Conservation (phyloP, 2,113 vertebrate genomes). For the Eudyptes chrysolophus region DNA sequence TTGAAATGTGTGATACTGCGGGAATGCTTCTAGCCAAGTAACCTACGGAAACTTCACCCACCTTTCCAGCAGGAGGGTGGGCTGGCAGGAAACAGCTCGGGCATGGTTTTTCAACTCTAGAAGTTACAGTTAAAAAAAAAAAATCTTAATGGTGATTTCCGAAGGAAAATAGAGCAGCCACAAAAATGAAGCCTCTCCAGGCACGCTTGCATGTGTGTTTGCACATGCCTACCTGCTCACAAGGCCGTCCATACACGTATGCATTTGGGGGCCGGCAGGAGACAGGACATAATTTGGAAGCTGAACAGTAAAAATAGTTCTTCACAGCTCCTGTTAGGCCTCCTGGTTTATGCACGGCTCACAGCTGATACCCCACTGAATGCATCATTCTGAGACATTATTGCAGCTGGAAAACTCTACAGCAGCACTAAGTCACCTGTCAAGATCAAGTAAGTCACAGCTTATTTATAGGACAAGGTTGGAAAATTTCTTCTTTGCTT, state of each 20-base stretch:
- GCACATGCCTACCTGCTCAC: not conserved
- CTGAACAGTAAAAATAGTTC: constrained; percentile 47
- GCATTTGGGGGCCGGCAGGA: constrained; percentile 3
- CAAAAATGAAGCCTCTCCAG: not conserved
- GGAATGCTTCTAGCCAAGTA: not conserved
- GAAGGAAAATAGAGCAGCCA: not conserved
- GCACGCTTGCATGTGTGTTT: not conserved
- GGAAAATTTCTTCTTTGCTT: constrained; percentile 23
- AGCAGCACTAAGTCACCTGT: constrained; percentile 61
- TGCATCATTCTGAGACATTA: constrained; percentile 64
- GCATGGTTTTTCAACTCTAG: not conserved
- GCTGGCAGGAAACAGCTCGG: not conserved
- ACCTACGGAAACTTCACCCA: not conserved
- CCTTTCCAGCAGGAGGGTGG: not conserved
- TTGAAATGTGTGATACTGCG: not conserved
- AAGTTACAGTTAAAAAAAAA: not conserved
- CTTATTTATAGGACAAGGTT: constrained; percentile 42
- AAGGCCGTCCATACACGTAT: not conserved
- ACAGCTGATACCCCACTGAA: constrained; percentile 62
- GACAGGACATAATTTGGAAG: constrained; percentile 44
- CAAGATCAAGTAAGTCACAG: constrained; percentile 46
- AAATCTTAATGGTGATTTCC: not conserved
- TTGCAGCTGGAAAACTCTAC: constrained; percentile 63
- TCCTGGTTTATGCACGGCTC: not conserved
- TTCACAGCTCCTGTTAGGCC: constrained; percentile 42